Evolutionary conservation across 2,113 vertebrate species (phyloP), one percentile per base, ranked within the genome.

Genomic region (Zapus hudsonius): DNA sequence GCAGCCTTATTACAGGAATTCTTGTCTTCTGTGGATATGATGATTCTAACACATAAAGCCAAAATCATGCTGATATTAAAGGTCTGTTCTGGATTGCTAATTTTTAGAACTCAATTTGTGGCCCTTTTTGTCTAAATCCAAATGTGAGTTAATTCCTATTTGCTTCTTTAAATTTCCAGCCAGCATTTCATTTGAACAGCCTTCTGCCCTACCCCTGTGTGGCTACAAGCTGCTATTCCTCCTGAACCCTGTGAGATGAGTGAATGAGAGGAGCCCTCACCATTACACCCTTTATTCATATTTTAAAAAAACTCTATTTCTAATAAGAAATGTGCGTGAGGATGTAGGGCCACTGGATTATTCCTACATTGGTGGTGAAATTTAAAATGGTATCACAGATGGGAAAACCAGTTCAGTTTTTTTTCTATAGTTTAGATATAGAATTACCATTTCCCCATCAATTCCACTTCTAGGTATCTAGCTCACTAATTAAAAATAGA

Each of bases 11-110:
- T 73, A 52, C 15, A 52, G 19, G 22, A 17, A 63, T 87, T 80
- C 40, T 84, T 44, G 44, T 81, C 57, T 90, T 31, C 57, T 31
- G 90, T 89, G 31, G 2, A 23, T 90, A 9, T 25, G n/a, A 47
- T 80, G 47, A 72, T 44, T 57, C 52, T 82, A 42, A 92, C 52
- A 93, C 36, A 72, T 88, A 59, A 93, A 94, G 25, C 79, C 69
- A 89, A 70, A 59, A 79, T 93, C 79, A 83, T 91, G 47, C 36
- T 55, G 78, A 17, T 89, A 90, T 88, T 88, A 83, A 95, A 66
- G 42, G 67, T 90, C 69, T 94, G 82, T 91, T 88, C 90, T 93
- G 87, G 38, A 63, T 40, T 67, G 52, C 17, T 79, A 52, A 88
- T 69, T 90, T 85, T 93, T 40, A 88, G 52, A 70, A 92, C 59